These are phyloP conservation scores for Paraescarpia echinospica DNA, from an alignment of 1,140 invertebrate genomes.

Conservation along the genomic window DNA sequence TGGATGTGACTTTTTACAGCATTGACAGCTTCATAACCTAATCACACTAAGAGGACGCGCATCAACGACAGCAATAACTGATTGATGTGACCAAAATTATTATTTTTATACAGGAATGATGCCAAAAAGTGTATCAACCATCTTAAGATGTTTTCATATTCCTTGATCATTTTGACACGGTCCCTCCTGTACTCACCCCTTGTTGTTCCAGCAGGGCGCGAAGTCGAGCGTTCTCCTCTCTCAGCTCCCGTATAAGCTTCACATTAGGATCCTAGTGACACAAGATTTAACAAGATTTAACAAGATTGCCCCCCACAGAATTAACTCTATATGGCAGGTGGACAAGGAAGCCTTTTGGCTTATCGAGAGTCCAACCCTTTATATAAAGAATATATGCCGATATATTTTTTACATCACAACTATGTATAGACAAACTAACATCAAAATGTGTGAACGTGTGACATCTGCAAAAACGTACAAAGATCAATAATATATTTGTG, in stretches of 20 bases:
- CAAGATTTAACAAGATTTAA: no score
- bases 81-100: not conserved
- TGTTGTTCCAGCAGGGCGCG: slow-evolving; percentile 55
- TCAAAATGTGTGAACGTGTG: no score
- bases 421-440: not conserved
- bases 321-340: no score
- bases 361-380: no score
- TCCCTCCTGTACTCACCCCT: slow-evolving; percentile 13
- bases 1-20: not conserved
- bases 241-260: slow-evolving; percentile 87
- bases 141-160: not conserved
- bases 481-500: no score
- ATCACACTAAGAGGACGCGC: not conserved
- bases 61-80: not conserved
- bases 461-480: not conserved
- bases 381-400: not conserved
- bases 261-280: slow-evolving; percentile 52
- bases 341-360: no score
- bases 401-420: slow-evolving; percentile 2
- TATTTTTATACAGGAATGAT: not conserved
- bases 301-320: no score
- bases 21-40: not conserved
- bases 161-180: not conserved
- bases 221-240: slow-evolving; percentile 92
- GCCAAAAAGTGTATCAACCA: not conserved